A percentile compares a stretch with the other conserved stretches of the same genome.
Conservation (phyloP, 2,113 vertebrate species). For the Dunckerocampus dactyliophorus region DNA sequence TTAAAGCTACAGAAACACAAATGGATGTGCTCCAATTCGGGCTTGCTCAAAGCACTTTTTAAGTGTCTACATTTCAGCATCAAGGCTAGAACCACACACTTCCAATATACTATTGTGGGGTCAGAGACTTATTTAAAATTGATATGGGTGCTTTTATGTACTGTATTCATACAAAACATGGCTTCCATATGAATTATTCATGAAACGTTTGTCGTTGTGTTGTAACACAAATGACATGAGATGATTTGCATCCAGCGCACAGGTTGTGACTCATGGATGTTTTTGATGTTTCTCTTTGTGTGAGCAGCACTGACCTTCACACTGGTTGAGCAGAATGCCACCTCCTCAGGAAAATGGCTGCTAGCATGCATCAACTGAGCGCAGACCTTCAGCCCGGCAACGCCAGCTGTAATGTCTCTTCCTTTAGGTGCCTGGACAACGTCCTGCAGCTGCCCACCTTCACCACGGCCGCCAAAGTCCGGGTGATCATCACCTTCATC, state of each 20-base stretch:
- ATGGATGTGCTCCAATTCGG: too few species aligned
- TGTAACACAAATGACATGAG: slow-evolving; percentile 5
- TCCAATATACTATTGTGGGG: too few species aligned
- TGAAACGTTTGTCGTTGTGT: slow-evolving; percentile 1
- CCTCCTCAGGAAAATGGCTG: slow-evolving; percentile 37
- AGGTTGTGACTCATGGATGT: slow-evolving; percentile 14
- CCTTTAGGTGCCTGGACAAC: slow-evolving; percentile 19
- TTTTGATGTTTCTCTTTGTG: slow-evolving; percentile 1
- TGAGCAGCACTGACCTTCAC: slow-evolving; percentile 24
- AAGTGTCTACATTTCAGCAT: too few species aligned
- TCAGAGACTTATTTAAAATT: too few species aligned
- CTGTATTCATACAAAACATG: too few species aligned
- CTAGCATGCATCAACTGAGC: slow-evolving; percentile 33
- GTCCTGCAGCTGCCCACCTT: slow-evolving; percentile 55
- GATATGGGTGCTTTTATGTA: too few species aligned
- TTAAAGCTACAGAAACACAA: too few species aligned
- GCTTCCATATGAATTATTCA: slow-evolving; percentile 10
- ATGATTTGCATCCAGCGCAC: background rate
- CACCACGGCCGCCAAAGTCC: slow-evolving; percentile 58
- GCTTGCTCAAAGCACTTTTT: too few species aligned
- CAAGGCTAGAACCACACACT: too few species aligned
- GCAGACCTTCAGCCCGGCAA: slow-evolving; percentile 24
- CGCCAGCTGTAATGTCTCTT: slow-evolving; percentile 41
- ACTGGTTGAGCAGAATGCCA: slow-evolving; percentile 31
- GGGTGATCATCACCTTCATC: slow-evolving; percentile 61